Base-by-base conservation (phyloP, 2,888 invertebrate genomes). In the Cotesia congregata region DNA sequence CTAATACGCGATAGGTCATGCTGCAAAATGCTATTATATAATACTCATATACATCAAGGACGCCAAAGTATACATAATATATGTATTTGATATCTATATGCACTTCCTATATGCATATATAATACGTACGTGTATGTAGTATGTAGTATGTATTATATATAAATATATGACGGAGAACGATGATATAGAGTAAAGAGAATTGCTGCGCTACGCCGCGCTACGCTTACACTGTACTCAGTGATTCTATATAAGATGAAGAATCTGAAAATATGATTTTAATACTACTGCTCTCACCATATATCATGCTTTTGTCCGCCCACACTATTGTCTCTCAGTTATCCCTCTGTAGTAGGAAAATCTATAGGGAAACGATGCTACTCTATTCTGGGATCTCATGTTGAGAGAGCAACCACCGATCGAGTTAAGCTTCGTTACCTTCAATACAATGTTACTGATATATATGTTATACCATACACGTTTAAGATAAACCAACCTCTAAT, bases 221-320 rank as follows among this genome's bases (percentile, higher is more conserved):
- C 59, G 61, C 59, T 61, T 59, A 17, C 15, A 9, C 5, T 41
- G 40, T 41, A 41, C 65, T 20, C 64, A 65, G 39, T 41, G 62
- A 12, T 41, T n/a, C 72, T 50, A 39, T 60, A 50, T 50, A 50
- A 40, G 59, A 40, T 38, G 73, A 65, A 74, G 70, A 70, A 85
- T 82, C 88, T 88, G 87, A 88, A 88, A 88, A 88, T 88, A 88
- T 88, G 88, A 88, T 88, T 88, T 88, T 88, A 88, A 88, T 88
- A 88, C 88, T 86, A 82, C 84, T 83, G 85, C 50, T 50, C 85
- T 84, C 83, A 84, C 84, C 88, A 84, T 88, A 88, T 86, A 88
- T 88, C 88, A 88, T 81, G 87, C 88, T 87, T 88, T 88, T 88
- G 88, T 88, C 87, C 86, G 84, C 85, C 86, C 85, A 86, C 87